Evolutionary conservation across 2,797 vertebrate species (phyloP), one percentile per base, ranked within the genome.

Genomic region (Melanotaenia maccullochi): DNA sequence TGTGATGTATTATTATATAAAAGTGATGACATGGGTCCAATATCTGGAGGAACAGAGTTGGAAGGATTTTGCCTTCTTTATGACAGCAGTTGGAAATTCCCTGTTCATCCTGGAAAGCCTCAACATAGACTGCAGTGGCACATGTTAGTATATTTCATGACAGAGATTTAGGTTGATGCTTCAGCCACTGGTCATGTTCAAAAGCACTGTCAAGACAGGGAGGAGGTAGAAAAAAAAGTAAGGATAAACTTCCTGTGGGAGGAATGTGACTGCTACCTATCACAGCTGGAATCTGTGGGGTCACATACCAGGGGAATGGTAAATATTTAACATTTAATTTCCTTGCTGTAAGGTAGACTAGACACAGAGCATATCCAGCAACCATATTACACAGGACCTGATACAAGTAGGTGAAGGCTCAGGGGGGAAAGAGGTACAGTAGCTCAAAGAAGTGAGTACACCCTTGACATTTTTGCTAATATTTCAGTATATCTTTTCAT

Each of bases 261-360:
- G 90, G 90, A 93, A 92, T 91, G 90, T 74, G 86, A 86, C 90
- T 92, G 91, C 87, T 92, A 89, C 86, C 82, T 90, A 87, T 92
- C 92, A 90, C 85, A 90, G 91, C 83, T 80, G 89, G 89, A 92
- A 90, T 92, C 90, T 84, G 80, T 60, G 42, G 78, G 87, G 89
- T 92, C 87, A 90, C 90, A 92, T 93, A 90, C 92, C 89, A 87
- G 85, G 77, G 87, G 89, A 90, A 92, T 82, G 88, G 92, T 93
- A 93, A 93, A 94, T 94, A 93, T 94, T 93, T 92, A 93, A 92
- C 90, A 88, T 93, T 93, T 91, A 78, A 93, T 93, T 93, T 94
- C 92, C 92, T 92, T 79, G 85, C 89, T 90, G 89, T 90, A 89
- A 93, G 88, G 87, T 88, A 90, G 88, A 90, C 85, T 72, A 84